phyloP scores from a whole-genome alignment of 1,140 invertebrate species.

The Manduca sexta region DNA sequence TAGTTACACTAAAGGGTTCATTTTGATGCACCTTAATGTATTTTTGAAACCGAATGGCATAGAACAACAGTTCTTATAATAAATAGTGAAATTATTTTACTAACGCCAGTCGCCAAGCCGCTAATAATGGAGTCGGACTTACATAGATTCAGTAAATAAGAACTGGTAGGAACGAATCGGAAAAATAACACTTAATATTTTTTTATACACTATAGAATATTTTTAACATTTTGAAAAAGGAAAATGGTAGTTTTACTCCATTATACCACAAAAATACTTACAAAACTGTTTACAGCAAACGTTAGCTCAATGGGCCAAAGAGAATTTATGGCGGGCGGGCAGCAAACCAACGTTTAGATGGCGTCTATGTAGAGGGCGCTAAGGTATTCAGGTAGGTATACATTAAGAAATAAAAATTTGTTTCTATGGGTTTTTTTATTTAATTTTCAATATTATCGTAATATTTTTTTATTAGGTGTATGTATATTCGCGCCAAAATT shows the following conservation, averaged over 20 bases:
- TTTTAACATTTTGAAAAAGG: neutral
- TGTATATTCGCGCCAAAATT: no score
- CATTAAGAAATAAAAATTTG: neutral
- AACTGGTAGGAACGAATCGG: neutral
- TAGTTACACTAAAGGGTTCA: no score
- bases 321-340: slow-evolving; percentile 62
- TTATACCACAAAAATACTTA: slow-evolving; percentile 39
- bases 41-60: no score
- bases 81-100: slow-evolving; percentile 11
- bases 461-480: neutral
- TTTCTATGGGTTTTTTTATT: neutral
- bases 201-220: neutral
- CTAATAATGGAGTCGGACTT: slow-evolving; percentile 47
- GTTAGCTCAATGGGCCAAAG: slow-evolving; percentile 42
- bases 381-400: slow-evolving; percentile 1
- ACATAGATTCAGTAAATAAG: slow-evolving; percentile 1
- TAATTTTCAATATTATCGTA: neutral
- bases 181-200: no score
- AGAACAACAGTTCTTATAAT: no score
- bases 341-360: slow-evolving; percentile 41
- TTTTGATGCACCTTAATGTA: no score
- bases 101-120: slow-evolving; percentile 39
- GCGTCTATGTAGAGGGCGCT: slow-evolving; percentile 68
- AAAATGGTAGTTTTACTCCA: neutral
- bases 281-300: slow-evolving; percentile 63